Conservation (phyloP, 2,113 vertebrate species). For the Dipodomys stephensi region DNA sequence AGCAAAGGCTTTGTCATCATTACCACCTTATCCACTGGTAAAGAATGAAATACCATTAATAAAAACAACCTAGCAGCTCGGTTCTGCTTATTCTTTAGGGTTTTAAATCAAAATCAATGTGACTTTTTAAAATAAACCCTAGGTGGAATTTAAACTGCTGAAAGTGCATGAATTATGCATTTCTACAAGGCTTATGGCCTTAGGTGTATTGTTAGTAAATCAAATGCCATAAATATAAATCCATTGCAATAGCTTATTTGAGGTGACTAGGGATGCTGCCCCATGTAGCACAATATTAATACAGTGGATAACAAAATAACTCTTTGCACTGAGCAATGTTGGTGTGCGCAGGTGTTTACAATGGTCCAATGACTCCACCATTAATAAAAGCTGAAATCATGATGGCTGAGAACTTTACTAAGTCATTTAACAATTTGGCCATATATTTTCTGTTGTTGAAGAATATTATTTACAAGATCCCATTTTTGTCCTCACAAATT, state of each 20-base stretch:
- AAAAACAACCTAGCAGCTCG: slow-evolving; percentile 53
- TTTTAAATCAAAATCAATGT: slow-evolving; percentile 78
- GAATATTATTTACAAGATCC: background rate
- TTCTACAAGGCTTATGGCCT: background rate
- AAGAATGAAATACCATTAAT: slow-evolving; percentile 62
- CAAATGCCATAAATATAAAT: slow-evolving; percentile 61
- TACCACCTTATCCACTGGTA: slow-evolving; percentile 32
- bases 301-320: background rate
- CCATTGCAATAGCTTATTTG: slow-evolving; percentile 33
- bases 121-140: slow-evolving; percentile 70
- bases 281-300: background rate
- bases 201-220: slow-evolving; percentile 64
- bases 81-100: slow-evolving; percentile 54
- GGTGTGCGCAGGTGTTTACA: background rate
- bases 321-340: background rate
- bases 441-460: background rate
- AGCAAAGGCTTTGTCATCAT: slow-evolving; percentile 38
- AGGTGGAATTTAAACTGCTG: slow-evolving; percentile 71
- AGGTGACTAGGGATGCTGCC: slow-evolving; percentile 18
- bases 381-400: slow-evolving; percentile 52
- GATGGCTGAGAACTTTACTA: slow-evolving; percentile 15
- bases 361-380: background rate
- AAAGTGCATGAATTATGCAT: slow-evolving; percentile 71
- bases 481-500: background rate
- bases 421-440: slow-evolving; percentile 5